Conservation (phyloP, 2,888 invertebrate species). For the Apoda limacodes region DNA sequence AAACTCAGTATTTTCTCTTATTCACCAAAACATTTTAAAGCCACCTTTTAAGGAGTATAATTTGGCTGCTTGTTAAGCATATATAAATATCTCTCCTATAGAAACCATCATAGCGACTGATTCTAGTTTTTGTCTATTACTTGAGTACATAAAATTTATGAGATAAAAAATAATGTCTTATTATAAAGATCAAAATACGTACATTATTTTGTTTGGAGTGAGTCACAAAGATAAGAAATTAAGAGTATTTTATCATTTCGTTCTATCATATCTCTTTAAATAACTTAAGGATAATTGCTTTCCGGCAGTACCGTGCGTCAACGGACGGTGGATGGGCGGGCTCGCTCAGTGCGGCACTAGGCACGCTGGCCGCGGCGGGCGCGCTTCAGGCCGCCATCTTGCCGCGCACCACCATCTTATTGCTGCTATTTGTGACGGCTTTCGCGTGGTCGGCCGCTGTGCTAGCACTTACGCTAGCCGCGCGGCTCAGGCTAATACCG, state of each 20-base stretch:
- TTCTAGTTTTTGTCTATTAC: no score
- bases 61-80: no score
- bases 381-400: slow-evolving; percentile 82
- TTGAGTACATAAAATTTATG: no score
- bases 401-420: slow-evolving; percentile 85
- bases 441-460: slow-evolving; percentile 93
- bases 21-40: no score
- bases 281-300: no score
- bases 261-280: no score
- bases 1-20: no score
- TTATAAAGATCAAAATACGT: no score
- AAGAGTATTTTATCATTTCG: slow-evolving; percentile 3
- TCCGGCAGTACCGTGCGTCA: slow-evolving; percentile 90
- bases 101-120: no score
- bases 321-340: slow-evolving; percentile 89
- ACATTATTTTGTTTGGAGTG: neutral
- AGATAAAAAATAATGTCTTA: no score
- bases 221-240: neutral
- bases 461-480: slow-evolving; percentile 85
- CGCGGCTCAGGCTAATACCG: slow-evolving; percentile 83
- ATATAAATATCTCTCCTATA: no score
- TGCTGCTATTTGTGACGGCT: slow-evolving; percentile 87
- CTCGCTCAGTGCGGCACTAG: slow-evolving; percentile 81
- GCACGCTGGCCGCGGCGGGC: slow-evolving; percentile 81
- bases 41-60: no score